Percentiles rank a stretch among this genome's conserved stretches.
Evolutionary conservation across 2,113 vertebrate genomes (phyloP).

Genomic region (Stomatorhinus ivindoensis): DNA sequence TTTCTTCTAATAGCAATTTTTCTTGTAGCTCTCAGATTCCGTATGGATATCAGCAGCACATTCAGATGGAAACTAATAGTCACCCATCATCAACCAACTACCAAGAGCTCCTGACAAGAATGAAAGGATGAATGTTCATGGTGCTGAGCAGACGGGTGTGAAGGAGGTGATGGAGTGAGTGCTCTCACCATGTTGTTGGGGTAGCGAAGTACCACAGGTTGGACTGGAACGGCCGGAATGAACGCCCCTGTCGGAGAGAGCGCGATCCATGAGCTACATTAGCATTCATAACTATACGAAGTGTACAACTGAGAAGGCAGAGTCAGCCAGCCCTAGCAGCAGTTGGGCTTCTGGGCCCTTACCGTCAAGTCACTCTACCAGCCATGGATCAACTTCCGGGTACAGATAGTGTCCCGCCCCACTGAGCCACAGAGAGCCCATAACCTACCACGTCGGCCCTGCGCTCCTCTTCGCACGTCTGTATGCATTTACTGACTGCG

Average conservation of each 20-base stretch:
- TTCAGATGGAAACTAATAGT: neutral
- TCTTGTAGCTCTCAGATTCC: neutral
- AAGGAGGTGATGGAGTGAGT: neutral
- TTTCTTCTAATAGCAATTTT: neutral
- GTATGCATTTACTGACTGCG: neutral
- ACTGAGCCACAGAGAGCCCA: neutral
- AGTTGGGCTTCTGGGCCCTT: neutral
- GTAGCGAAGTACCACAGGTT: conserved; percentile 88
- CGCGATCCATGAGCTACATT: neutral
- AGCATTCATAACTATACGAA: neutral
- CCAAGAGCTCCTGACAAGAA: neutral
- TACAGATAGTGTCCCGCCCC: neutral
- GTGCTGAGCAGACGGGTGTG: neutral
- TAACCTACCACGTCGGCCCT: neutral
- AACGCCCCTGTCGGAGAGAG: conserved; percentile 72
- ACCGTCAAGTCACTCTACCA: neutral
- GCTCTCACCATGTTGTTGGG: conserved; percentile 82
- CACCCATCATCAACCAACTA: neutral
- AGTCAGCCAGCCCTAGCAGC: neutral
- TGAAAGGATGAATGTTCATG: neutral
- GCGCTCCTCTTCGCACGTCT: neutral
- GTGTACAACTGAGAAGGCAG: neutral
- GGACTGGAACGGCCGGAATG: conserved; percentile 90
- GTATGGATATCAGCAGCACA: neutral
- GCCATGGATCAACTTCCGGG: neutral